Percentiles rank a stretch among this genome's conserved stretches.
These are phyloP conservation scores for Drosophila anceps DNA, from an alignment of 2,888 invertebrate species.

Conservation along the genomic window DNA sequence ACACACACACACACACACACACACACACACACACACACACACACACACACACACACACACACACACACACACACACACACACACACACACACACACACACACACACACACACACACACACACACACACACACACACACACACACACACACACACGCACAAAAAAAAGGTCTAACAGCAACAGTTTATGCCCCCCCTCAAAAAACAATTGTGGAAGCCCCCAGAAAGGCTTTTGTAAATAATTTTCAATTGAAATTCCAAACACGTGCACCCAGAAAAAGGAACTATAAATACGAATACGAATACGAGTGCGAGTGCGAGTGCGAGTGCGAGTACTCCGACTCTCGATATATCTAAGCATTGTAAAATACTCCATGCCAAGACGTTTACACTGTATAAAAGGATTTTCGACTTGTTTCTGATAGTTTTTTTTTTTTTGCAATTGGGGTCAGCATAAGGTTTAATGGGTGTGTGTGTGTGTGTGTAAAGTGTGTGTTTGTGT, in stretches of 20 bases:
- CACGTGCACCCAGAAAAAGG: slow-evolving; percentile 44
- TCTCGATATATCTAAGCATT: slow-evolving; percentile 29
- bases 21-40: too few relatives aligned
- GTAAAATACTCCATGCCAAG: slow-evolving; percentile 37
- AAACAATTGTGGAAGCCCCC: slow-evolving; percentile 33
- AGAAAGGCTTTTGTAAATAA: slow-evolving; percentile 45
- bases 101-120: too few relatives aligned
- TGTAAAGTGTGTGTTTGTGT: slow-evolving; percentile 3
- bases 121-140: too few relatives aligned
- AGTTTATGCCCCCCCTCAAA: slow-evolving; percentile 29
- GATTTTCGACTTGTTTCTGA: slow-evolving; percentile 49
- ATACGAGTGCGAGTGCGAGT: neutral
- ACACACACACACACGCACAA: neutral
- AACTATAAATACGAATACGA: slow-evolving; percentile 50
- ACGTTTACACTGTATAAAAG: slow-evolving; percentile 49
- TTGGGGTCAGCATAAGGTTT: slow-evolving; percentile 41
- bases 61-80: too few relatives aligned
- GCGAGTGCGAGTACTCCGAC: neutral
- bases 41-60: too few relatives aligned
- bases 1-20: too few relatives aligned
- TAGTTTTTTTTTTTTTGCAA: slow-evolving; percentile 42
- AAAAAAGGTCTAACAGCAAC: slow-evolving; percentile 55
- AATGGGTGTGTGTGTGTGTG: neutral
- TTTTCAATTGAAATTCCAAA: slow-evolving; percentile 53
- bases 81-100: too few relatives aligned